Evolutionary conservation across 2,113 vertebrate species (phyloP).

Genomic region (Ictalurus furcatus): DNA sequence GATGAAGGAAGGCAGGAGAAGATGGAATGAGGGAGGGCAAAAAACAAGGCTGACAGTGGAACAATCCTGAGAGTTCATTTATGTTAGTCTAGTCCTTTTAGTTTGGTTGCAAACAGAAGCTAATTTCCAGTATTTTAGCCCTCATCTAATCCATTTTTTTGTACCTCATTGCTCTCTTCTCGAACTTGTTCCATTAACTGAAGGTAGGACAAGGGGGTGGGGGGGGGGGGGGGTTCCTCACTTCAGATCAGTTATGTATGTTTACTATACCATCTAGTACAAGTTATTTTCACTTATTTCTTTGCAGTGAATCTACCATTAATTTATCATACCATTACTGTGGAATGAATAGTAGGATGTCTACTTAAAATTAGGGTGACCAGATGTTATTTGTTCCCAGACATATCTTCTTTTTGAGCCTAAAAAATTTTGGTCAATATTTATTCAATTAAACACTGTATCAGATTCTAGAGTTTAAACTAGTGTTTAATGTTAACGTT

Average conservation of each 20-base stretch:
- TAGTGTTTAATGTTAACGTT: not conserved
- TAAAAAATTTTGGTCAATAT: not conserved
- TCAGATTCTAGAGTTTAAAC: not conserved
- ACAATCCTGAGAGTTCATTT: not conserved
- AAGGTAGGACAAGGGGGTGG: conserved; percentile 17
- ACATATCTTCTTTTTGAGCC: not conserved
- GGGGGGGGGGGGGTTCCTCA: not conserved
- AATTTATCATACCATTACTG: not conserved
- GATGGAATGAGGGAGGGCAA: not conserved
- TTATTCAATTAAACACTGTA: not conserved
- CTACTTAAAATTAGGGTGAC: not conserved
- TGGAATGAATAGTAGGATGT: not conserved
- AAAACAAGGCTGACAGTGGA: not conserved
- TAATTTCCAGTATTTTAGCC: not conserved
- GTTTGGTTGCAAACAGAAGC: not conserved
- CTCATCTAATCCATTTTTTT: not conserved
- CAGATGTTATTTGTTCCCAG: not conserved
- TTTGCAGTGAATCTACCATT: not conserved
- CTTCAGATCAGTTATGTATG: not conserved
- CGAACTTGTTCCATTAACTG: not conserved
- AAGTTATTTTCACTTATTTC: not conserved
- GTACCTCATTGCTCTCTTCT: not conserved
- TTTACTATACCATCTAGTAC: not conserved
- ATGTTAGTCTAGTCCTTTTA: not conserved
- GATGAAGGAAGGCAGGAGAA: not conserved